A percentile compares a stretch with the other conserved stretches of the same genome.
Evolutionary conservation across 2,797 vertebrate species (phyloP).

Genomic region (Lepilemur ruficaudatus): DNA sequence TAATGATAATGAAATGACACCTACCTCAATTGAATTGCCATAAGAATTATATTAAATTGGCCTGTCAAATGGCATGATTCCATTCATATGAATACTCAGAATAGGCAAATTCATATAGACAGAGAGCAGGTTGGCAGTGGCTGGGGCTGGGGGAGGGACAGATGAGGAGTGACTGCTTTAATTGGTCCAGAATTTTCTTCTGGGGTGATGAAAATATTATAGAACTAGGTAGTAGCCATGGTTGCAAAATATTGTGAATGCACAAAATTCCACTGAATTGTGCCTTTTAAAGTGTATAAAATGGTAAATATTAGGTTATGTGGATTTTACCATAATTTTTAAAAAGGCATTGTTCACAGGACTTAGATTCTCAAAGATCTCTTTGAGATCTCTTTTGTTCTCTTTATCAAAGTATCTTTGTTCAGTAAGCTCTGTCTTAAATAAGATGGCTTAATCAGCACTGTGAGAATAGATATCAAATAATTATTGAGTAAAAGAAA

Average conservation of each 20-base stretch:
- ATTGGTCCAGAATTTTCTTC: neutral
- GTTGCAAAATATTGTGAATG: neutral
- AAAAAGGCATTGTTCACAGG: neutral
- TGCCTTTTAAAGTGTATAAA: neutral
- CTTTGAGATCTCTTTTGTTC: neutral
- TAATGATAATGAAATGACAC: neutral
- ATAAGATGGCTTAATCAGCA: neutral
- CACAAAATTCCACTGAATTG: neutral
- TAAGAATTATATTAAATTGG: neutral
- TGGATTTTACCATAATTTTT: neutral
- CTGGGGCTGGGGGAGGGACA: neutral
- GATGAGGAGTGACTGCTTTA: neutral
- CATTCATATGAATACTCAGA: neutral
- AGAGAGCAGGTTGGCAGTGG: neutral
- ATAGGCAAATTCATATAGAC: neutral
- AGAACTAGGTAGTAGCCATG: neutral
- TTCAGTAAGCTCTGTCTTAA: conserved; percentile 10
- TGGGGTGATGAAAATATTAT: neutral
- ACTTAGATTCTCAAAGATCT: neutral
- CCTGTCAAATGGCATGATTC: neutral
- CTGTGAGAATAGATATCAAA: neutral
- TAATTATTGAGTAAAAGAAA: neutral
- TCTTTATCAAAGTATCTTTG: neutral
- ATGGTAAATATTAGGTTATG: neutral
- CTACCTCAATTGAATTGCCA: neutral